Base-by-base conservation (phyloP, 1,140 invertebrate species). In the Bombus affinis region DNA sequence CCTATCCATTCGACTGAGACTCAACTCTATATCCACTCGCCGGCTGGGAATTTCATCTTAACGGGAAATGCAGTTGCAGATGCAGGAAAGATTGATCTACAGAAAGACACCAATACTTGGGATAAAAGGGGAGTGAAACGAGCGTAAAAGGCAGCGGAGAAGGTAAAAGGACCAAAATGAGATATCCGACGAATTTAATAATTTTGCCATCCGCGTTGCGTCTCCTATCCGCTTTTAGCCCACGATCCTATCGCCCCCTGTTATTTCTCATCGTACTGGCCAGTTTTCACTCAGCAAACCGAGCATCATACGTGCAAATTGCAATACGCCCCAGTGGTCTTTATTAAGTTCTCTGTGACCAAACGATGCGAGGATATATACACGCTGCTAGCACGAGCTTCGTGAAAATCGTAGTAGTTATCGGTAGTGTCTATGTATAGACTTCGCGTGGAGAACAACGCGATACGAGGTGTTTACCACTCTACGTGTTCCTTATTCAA, bases 301-400 rank as follows among this genome's bases (percentile, higher is more conserved):
- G 91, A 92, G 83, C 83, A 79, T 85, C 86, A 85, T 86, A 87
- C 79, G 87, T 91, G 87, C 85, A 92, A 92, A 92, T 92, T 92
- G 85, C 85, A 87, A 87, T 78, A 77, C 82, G 71, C 87, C 70
- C 86, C 86, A 87, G 71, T 79, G 70, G 89, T 92, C 89, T 90
- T 92, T 87, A 92, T 92, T 89, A 92, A 90, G 86, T 92, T 74
- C 71, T 88, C 88, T 71, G 88, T 86, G 91, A 90, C 92, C 90
- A 88, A 86, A 35, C 86, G 62, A 83, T 62, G 57, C 68, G 74
- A 53, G 66, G 35, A 35, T 22, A n/a, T 28, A 42, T 47, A 53
- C 44, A n/a, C 37, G 44, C 25, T 62, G 42, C 39, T 57, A 59
- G 37, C 32, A 28, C 32, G 53, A 57, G n/a, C 18, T 5, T 53